Percentiles rank a stretch among this genome's conserved stretches.
Evolutionary conservation across 1,140 invertebrate genomes (phyloP).

Genomic region (Thrips palmi): DNA sequence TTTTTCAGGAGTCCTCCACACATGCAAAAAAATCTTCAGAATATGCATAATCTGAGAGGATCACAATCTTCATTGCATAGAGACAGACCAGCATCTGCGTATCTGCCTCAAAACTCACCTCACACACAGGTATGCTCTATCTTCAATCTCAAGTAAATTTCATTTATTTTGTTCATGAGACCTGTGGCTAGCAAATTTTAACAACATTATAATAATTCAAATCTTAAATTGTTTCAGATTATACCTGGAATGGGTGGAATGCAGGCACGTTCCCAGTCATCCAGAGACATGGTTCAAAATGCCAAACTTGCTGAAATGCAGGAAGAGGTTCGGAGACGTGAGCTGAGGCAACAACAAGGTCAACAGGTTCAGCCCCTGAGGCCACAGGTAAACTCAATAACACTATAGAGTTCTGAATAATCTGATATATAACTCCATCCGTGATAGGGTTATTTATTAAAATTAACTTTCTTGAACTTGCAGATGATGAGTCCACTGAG

Average conservation of each 20-base stretch:
- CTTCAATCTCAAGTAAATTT: conserved; percentile 11
- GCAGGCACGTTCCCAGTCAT: conserved; percentile 28
- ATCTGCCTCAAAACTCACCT: conserved; percentile 24
- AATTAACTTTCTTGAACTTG: too few relatives aligned
- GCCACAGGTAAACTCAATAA: too few relatives aligned
- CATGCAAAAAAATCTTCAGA: conserved; percentile 15
- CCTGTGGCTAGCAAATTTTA: conserved; percentile 11
- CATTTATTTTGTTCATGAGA: neutral
- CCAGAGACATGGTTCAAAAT: conserved; percentile 41
- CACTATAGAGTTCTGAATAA: too few relatives aligned
- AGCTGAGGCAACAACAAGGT: conserved; percentile 28
- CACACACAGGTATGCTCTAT: too few relatives aligned
- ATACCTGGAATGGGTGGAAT: conserved; percentile 15
- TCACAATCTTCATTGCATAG: conserved; percentile 31
- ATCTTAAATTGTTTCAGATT: conserved; percentile 20
- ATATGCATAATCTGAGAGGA: conserved; percentile 23
- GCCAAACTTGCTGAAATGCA: conserved; percentile 68
- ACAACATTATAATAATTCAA: conserved; percentile 17
- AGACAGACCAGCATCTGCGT: conserved; percentile 35
- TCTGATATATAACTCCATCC: too few relatives aligned
- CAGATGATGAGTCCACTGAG: too few relatives aligned
- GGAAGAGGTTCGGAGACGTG: conserved; percentile 55
- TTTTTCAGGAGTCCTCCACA: conserved; percentile 22
- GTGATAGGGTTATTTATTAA: too few relatives aligned
- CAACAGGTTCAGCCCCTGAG: conserved; percentile 7